Percentiles rank a stretch among this genome's conserved stretches.
These are phyloP conservation scores for Menidia menidia DNA, from an alignment of 2,797 vertebrate species.

Conservation along the genomic window DNA sequence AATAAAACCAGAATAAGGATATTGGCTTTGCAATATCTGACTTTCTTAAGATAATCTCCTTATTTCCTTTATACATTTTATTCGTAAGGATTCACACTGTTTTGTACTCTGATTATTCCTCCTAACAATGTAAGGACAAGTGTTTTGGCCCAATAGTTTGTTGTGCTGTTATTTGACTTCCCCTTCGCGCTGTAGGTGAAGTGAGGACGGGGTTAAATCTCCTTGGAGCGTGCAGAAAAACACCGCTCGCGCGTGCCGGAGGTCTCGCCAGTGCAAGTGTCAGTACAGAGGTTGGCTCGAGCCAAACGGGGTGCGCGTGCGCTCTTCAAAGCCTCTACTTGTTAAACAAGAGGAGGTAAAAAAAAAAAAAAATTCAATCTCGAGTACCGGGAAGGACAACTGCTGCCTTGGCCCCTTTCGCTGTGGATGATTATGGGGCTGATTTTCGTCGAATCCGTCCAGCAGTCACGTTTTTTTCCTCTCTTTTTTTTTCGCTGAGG, in stretches of 20 bases:
- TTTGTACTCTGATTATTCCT: too few species aligned
- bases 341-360: conserved; percentile 4
- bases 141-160: too few species aligned
- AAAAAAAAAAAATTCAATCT: conserved; percentile 1
- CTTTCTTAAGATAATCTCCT: too few species aligned
- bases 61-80: too few species aligned
- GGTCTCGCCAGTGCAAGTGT: conserved; percentile 64
- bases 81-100: too few species aligned
- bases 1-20: too few species aligned
- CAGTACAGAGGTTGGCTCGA: conserved; percentile 59
- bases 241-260: conserved; percentile 50
- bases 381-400: conserved; percentile 4
- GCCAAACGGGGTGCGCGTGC: conserved; percentile 52
- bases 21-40: too few species aligned
- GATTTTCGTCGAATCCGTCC: conserved; percentile 32
- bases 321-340: conserved; percentile 32
- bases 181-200: conserved; percentile 5
- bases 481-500: conserved; percentile 33
- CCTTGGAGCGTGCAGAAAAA: conserved; percentile 56
- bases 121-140: too few species aligned
- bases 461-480: conserved; percentile 31
- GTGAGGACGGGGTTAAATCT: conserved; percentile 59
- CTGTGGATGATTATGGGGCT: conserved; percentile 58
- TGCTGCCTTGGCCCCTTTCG: conserved; percentile 23
- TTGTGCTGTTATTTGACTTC: not conserved